Evolutionary conservation across 2,113 vertebrate species (phyloP).

Genomic region (Tenrec ecaudatus): DNA sequence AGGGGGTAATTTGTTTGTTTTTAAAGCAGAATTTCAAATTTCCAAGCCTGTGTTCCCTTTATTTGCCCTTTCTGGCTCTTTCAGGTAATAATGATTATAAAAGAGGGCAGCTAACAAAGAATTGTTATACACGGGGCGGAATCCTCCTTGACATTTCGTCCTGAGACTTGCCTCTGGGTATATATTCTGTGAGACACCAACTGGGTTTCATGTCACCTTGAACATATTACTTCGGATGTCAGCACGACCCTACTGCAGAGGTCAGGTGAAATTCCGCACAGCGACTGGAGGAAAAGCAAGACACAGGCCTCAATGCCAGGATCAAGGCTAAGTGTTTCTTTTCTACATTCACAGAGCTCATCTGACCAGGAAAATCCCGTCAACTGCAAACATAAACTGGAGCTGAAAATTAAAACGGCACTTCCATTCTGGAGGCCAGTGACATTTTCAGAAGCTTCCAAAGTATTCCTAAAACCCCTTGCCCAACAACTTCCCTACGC

Average conservation of each 20-base stretch:
- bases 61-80: constrained; percentile 9
- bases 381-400: not conserved
- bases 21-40: constrained; percentile 59
- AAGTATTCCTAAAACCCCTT: not conserved
- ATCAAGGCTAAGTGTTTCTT: not conserved
- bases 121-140: not conserved
- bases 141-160: constrained; percentile 61
- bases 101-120: constrained; percentile 8
- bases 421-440: not conserved
- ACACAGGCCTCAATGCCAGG: not conserved
- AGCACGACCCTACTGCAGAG: not conserved
- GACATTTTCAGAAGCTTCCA: constrained; percentile 19
- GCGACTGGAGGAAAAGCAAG: not conserved
- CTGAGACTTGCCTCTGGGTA: constrained; percentile 38
- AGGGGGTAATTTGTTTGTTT: not conserved
- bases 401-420: constrained; percentile 24
- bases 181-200: constrained; percentile 9
- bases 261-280: constrained; percentile 7
- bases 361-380: not conserved
- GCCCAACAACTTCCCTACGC: not conserved
- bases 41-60: constrained; percentile 25
- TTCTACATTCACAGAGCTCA: not conserved
- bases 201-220: constrained; percentile 44
- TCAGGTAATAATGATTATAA: constrained; percentile 27
- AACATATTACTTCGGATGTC: constrained; percentile 60